These are phyloP conservation scores for Actinernus sp. DNA, from an alignment of 92 coral and sea anemone genomes.

Conservation along the genomic window DNA sequence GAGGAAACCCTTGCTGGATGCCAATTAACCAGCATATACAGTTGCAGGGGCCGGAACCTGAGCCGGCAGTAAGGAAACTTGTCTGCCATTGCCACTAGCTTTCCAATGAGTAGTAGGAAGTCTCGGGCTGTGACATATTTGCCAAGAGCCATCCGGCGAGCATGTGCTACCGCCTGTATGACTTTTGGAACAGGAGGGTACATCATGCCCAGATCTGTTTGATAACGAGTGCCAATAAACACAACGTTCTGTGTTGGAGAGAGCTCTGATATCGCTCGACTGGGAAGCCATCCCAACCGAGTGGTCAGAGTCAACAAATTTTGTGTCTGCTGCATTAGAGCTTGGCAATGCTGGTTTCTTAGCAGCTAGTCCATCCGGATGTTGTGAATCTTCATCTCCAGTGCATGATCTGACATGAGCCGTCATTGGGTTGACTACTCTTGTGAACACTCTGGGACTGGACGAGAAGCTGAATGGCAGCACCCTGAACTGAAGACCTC, in stretches of 20 bases:
- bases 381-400: constrained; percentile 9
- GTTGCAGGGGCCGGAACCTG: constrained; percentile 17
- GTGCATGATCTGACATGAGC: constrained; percentile 1
- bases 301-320: too few relatives aligned
- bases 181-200: constrained; percentile 12
- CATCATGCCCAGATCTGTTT: too few relatives aligned
- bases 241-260: too few relatives aligned
- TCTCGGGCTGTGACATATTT: constrained; percentile 18
- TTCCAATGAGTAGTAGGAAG: constrained; percentile 7
- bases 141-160: constrained; percentile 1
- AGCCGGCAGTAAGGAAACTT: constrained; percentile 12
- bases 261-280: constrained; percentile 19
- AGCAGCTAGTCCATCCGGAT: too few relatives aligned
- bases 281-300: constrained; percentile 33
- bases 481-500: constrained; percentile 12
- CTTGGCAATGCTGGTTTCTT: constrained; percentile 19
- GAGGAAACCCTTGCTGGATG: constrained; percentile 13
- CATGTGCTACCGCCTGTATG: constrained; percentile 3
- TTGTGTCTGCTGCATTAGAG: too few relatives aligned
- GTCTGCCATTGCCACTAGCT: constrained; percentile 8
- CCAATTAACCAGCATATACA: constrained; percentile 11
- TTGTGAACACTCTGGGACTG: too few relatives aligned
- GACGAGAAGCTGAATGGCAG: too few relatives aligned
- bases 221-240: too few relatives aligned
- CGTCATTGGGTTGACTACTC: constrained; percentile 23